A percentile compares a stretch with the other conserved stretches of the same genome.
These are phyloP conservation scores for Molorchus minor DNA, from an alignment of 2,888 invertebrate genomes.

Conservation along the genomic window DNA sequence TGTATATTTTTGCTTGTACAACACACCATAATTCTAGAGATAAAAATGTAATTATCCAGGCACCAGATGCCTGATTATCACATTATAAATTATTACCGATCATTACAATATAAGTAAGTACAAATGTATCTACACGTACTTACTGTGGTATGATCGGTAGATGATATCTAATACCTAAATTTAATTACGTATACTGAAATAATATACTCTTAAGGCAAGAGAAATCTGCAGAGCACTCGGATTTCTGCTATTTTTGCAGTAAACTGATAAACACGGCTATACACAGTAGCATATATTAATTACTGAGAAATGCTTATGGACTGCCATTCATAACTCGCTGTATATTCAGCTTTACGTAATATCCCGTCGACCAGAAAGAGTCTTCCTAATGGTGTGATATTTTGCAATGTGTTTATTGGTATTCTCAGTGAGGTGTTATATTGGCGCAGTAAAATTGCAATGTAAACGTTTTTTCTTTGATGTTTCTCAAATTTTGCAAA, in stretches of 20 bases:
- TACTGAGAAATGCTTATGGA: background rate
- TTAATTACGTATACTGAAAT: slow-evolving; percentile 16
- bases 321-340: slow-evolving; percentile 3
- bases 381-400: too few species aligned
- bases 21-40: slow-evolving; percentile 9
- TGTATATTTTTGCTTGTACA: slow-evolving; percentile 17
- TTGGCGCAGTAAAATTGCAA: too few species aligned
- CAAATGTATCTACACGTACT: background rate
- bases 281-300: slow-evolving; percentile 19
- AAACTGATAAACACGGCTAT: slow-evolving; percentile 12
- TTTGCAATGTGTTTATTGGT: too few species aligned
- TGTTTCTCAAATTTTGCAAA: too few species aligned
- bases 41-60: slow-evolving; percentile 37
- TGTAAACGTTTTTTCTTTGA: too few species aligned
- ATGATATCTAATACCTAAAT: slow-evolving; percentile 20
- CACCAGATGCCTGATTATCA: slow-evolving; percentile 36
- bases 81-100: slow-evolving; percentile 42
- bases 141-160: slow-evolving; percentile 2
- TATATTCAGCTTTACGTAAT: too few species aligned
- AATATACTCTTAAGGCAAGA: slow-evolving; percentile 9
- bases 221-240: slow-evolving; percentile 7
- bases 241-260: slow-evolving; percentile 11
- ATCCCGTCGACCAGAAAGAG: too few species aligned
- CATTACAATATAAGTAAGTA: slow-evolving; percentile 38
- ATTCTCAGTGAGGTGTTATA: too few species aligned